These are phyloP conservation scores for Ophraella communa DNA, from an alignment of 2,888 invertebrate genomes.

Conservation along the genomic window DNA sequence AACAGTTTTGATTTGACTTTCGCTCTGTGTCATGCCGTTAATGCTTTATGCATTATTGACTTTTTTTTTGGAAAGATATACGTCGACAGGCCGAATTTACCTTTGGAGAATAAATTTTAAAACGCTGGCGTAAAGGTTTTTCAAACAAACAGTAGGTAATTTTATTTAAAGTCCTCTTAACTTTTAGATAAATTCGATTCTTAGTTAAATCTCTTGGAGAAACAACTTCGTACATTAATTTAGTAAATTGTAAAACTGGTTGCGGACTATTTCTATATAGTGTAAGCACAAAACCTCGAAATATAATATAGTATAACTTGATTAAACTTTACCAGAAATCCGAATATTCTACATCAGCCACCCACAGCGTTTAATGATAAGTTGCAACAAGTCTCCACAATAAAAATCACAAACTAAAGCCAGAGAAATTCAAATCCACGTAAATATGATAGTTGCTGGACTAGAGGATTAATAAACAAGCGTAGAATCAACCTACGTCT, in stretches of 20 bases:
- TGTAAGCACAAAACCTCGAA: background rate
- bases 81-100: background rate
- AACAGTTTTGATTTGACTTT: constrained; percentile 2
- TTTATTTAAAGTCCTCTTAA: too few relatives aligned
- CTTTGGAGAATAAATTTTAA: background rate
- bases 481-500: too few relatives aligned
- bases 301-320: too few relatives aligned
- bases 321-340: background rate
- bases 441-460: too few relatives aligned
- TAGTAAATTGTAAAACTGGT: background rate
- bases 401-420: too few relatives aligned
- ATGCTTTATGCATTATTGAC: constrained; percentile 9
- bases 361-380: background rate
- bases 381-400: too few relatives aligned
- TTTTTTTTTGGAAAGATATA: constrained; percentile 1
- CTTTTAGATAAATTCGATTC: too few relatives aligned
- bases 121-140: background rate
- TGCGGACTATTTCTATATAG: background rate
- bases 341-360: background rate
- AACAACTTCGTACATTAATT: background rate
- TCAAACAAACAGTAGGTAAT: background rate
- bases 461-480: too few relatives aligned
- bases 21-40: background rate
- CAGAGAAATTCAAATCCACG: too few relatives aligned
- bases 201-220: background rate